Conservation (phyloP, 2,113 vertebrate genomes). For the Leucosticte australis region DNA sequence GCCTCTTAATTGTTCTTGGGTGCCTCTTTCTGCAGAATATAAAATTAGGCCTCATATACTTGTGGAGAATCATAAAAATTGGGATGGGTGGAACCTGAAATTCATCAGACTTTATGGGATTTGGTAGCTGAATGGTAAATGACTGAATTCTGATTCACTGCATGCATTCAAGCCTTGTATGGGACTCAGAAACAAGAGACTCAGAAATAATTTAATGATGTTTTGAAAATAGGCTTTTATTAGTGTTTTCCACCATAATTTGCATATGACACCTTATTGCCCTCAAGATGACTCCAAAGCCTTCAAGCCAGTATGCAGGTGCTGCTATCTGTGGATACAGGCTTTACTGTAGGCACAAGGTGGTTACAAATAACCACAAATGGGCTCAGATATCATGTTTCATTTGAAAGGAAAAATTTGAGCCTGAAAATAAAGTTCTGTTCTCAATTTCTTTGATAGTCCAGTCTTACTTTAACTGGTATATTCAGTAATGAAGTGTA, state of each 20-base stretch:
- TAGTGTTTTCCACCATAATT: background rate
- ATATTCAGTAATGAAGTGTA: background rate
- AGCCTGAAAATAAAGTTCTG: background rate
- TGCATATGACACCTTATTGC: background rate
- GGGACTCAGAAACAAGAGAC: background rate
- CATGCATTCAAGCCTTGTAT: background rate
- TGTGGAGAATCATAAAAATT: background rate
- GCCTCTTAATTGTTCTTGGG: background rate
- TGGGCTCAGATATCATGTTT: background rate
- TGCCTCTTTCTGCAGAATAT: background rate
- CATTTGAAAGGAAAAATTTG: background rate
- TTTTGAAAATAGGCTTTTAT: background rate
- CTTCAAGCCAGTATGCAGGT: background rate
- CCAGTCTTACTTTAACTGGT: background rate
- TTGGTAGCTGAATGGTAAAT: background rate
- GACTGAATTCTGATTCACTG: background rate
- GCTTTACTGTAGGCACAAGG: background rate
- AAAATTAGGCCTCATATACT: background rate
- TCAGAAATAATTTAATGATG: background rate
- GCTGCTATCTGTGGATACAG: background rate
- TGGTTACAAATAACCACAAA: background rate
- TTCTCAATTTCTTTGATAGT: background rate
- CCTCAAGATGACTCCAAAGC: background rate
- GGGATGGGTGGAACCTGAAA: background rate
- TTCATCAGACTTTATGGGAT: background rate